A percentile compares a stretch with the other conserved stretches of the same genome.
These are phyloP conservation scores for Ectemnius continuus DNA, from an alignment of 2,888 invertebrate genomes.

Conservation along the genomic window DNA sequence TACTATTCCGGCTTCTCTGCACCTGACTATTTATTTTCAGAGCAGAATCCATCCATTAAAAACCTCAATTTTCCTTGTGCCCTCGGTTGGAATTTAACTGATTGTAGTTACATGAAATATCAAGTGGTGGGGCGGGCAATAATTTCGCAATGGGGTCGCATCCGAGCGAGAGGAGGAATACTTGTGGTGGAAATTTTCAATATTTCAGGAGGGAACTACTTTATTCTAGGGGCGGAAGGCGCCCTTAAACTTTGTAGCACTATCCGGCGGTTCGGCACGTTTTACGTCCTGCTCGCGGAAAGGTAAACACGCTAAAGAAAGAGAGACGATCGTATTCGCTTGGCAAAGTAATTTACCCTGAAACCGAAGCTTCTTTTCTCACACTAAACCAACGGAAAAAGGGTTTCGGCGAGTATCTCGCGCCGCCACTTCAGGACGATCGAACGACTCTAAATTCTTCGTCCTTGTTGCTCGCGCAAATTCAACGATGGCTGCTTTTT, in stretches of 20 bases:
- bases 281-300: conserved; percentile 25
- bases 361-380: conserved; percentile 16
- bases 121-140: not conserved
- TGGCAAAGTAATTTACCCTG: conserved; percentile 28
- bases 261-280: conserved; percentile 18
- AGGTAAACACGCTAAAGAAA: conserved; percentile 23
- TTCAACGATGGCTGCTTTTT: no score
- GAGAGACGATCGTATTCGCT: conserved; percentile 5
- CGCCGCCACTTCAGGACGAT: no score
- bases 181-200: conserved; percentile 29
- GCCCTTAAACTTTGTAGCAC: conserved; percentile 28
- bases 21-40: no score
- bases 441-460: no score
- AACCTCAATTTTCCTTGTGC: no score
- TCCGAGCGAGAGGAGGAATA: not conserved
- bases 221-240: conserved; percentile 9
- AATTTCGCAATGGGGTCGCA: not conserved
- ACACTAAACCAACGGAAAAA: conserved; percentile 16
- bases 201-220: conserved; percentile 12
- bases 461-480: no score
- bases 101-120: no score
- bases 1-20: no score
- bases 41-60: no score
- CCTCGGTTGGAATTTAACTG: not conserved
- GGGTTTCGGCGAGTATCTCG: not conserved